Evolutionary conservation across 1,140 invertebrate genomes (phyloP), one percentile per base, ranked within the genome.

Genomic region (Bombus sylvicola): DNA sequence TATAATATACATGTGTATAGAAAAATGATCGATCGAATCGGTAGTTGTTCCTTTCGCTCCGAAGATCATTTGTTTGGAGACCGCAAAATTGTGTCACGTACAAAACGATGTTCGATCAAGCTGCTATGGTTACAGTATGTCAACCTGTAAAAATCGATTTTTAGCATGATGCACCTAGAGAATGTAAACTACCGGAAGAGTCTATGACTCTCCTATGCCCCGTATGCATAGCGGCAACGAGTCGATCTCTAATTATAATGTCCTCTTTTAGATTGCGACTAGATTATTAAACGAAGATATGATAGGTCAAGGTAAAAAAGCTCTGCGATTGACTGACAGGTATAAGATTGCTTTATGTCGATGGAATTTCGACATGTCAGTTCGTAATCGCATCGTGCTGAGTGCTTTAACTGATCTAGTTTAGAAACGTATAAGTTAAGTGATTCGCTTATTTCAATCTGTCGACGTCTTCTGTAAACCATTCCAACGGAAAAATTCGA

Each of bases 81-180:
- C 80, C 62, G 69, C 18, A 47, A 43, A 79, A 68, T 71, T 39
- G 62, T 68, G 47, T 80, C 69, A 73, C 18, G 37, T 34, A 47
- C 1, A 8, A 47, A 53, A 53, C 53, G 79, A 87, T 80, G 74
- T 89, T 89, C 87, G 91, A 91, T 90, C 86, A 88, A 92, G 92
- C 88, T 93, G 85, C 92, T 92, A 93, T 93, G 91, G 92, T 93
- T 91, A 93, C 92, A 88, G 76, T 86, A 76, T 88, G 88, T 92
- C 91, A 92, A 92, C 90, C 92, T 89, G 74, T 79, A 84, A 88
- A 92, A 91, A 92, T 92, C 92, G 92, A 92, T 93, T 88, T 87
- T 85, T 83, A 81, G 34, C 64, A 25, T 82, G n/a, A 68, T 81
- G 72, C 59, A 75, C 13, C 62, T 89, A 81, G 41, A 87, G 84